Base-by-base conservation (phyloP, 2,888 invertebrate species). In the Protophormia terraenovae region DNA sequence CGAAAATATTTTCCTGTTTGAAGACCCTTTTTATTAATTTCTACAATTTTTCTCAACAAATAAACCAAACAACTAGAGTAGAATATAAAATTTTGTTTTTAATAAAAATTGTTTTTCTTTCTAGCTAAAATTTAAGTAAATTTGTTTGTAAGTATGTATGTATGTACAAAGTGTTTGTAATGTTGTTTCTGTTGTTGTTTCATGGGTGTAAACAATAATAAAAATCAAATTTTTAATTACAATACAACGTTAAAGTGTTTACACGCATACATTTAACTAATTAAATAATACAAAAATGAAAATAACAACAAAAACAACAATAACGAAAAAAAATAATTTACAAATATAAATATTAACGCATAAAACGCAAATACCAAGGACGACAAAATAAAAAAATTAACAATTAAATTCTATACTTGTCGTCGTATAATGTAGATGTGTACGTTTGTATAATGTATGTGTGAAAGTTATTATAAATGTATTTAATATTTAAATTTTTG, bases 221-320 rank as follows among this genome's bases (percentile, higher is more conserved):
- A 76, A 84, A 84, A 72, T 76, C 64, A 72, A 84, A 72, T 81
- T 84, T 84, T 81, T 84, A 84, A 84, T 84, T 81, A 84, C 66
- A 73, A 71, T 53, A 72, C 71, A 81, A 67, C 60, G 35, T 47
- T 60, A 60, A 77, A 83, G 38, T 83, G 71, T 80, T 75, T 86
- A 76, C 83, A 76, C 79, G 79, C 86, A 86, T 80, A 79, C 83
- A 83, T 79, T 83, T 66, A 64, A 78, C 76, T 83, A 86, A 86
- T 86, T 86, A 86, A 82, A 76, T 32, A 76, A 67, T 60, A 58
- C 69, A 72, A n/a, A 32, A 58, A 41, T 1, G 16, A n/a, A 41
- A 62, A 50, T 8, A 47, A 60, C 38, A 47, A 60, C 38, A 69
- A 69, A 60, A 50, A 50, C 10, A 47, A 60, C 38, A 47, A 60